A percentile compares a stretch with the other conserved stretches of the same genome.
Conservation (phyloP, 1,140 invertebrate species). For the Zaprionus davidi region DNA sequence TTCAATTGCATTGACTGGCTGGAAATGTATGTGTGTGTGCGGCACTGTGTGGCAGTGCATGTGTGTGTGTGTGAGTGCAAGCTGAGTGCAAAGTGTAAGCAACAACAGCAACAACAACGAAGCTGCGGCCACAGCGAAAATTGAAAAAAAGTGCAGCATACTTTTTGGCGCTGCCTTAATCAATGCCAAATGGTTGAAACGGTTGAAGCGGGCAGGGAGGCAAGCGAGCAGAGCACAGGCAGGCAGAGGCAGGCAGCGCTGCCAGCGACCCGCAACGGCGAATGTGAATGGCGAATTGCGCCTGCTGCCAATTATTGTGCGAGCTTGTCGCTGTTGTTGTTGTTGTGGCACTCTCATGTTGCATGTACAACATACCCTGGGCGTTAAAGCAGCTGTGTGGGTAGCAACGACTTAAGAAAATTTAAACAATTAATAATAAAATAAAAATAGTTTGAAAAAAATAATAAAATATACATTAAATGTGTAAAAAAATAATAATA, state of each 20-base stretch:
- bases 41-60: not conserved
- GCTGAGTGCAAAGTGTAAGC: constrained; percentile 35
- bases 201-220: not conserved
- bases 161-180: constrained; percentile 68
- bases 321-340: constrained; percentile 6
- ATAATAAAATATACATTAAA: not conserved
- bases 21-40: constrained; percentile 12
- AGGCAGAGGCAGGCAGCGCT: not conserved
- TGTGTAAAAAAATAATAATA: no score
- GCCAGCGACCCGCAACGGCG: not conserved
- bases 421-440: not conserved
- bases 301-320: constrained; percentile 30
- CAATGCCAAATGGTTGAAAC: constrained; percentile 57
- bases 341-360: constrained; percentile 6
- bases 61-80: constrained; percentile 32
- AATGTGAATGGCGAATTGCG: constrained; percentile 19
- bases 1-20: constrained; percentile 73
- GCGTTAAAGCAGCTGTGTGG: not conserved
- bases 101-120: constrained; percentile 26
- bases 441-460: not conserved
- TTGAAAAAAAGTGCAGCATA: constrained; percentile 60
- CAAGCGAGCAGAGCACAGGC: not conserved
- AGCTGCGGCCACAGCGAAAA: constrained; percentile 6
- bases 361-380: constrained; percentile 15
- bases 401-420: not conserved